phyloP scores from a whole-genome alignment of 2,797 vertebrate genomes.

The Naso thynnoides region DNA sequence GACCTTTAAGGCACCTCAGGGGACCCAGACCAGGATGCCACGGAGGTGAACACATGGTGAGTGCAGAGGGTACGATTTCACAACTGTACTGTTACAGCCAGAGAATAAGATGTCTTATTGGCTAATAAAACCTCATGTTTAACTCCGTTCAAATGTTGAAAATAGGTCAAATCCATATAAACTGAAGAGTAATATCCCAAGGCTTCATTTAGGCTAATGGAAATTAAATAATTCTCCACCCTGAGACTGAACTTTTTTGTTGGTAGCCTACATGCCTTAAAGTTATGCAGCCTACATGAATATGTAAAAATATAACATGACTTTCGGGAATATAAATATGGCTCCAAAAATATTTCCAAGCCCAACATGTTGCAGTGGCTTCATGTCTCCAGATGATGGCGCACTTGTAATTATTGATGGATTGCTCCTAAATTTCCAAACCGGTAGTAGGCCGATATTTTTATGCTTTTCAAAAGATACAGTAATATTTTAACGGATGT shows the following conservation, averaged over 20 bases:
- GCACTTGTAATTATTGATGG: constrained; percentile 49
- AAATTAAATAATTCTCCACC: not conserved
- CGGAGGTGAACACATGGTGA: constrained; percentile 78
- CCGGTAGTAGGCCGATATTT: constrained; percentile 31
- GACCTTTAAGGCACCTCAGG: constrained; percentile 60
- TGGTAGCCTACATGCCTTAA: too few relatives aligned
- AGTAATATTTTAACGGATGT: not conserved
- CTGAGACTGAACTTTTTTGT: not conserved
- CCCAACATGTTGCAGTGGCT: constrained; percentile 41
- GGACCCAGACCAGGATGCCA: constrained; percentile 52
- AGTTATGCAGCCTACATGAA: too few relatives aligned
- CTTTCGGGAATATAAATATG: not conserved
- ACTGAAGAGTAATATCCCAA: too few relatives aligned
- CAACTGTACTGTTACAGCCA: constrained; percentile 7
- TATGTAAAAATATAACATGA: constrained; percentile 18
- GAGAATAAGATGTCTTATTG: not conserved
- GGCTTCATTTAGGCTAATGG: not conserved
- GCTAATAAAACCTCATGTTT: not conserved
- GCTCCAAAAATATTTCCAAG: not conserved
- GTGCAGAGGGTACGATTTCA: constrained; percentile 47
- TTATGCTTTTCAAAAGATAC: constrained; percentile 43
- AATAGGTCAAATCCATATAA: constrained; percentile 4
- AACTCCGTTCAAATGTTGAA: not conserved
- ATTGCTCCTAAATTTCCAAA: constrained; percentile 28
- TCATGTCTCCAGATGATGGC: constrained; percentile 68